A percentile compares a stretch with the other conserved stretches of the same genome.
phyloP scores from a whole-genome alignment of 2,113 vertebrate genomes.

The Pterocles gutturalis region DNA sequence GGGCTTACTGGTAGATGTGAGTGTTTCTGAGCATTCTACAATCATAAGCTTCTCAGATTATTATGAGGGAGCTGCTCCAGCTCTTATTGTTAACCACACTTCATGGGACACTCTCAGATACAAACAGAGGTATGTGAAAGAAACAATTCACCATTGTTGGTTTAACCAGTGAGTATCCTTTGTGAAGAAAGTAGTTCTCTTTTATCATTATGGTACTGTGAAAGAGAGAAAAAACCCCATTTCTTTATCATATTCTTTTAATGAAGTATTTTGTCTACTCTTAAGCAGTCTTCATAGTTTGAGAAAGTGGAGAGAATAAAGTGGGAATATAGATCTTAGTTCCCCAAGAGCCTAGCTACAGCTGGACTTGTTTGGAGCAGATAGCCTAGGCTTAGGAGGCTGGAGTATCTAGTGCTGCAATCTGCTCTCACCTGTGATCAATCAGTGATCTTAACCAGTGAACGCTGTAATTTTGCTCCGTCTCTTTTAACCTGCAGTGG shows the following conservation, averaged over 20 bases:
- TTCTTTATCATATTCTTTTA: background rate
- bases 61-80: constrained; percentile 92
- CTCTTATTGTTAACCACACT: constrained; percentile 92
- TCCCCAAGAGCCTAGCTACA: background rate
- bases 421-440: background rate
- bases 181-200: background rate
- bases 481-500: constrained; percentile 74
- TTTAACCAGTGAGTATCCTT: background rate
- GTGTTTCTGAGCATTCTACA: constrained; percentile 86
- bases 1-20: constrained; percentile 90
- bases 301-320: background rate
- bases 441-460: background rate
- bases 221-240: fast-evolving
- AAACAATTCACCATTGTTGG: background rate
- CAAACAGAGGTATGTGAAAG: constrained; percentile 79
- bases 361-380: background rate
- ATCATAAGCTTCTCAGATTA: constrained; percentile 90
- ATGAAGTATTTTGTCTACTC: background rate
- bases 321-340: background rate
- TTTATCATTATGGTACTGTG: background rate
- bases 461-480: background rate
- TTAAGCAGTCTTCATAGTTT: background rate
- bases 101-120: constrained; percentile 80
- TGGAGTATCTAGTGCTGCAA: fast-evolving
- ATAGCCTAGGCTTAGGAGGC: background rate